A percentile compares a stretch with the other conserved stretches of the same genome.
Conservation (phyloP, 2,113 vertebrate genomes). For the Entelurus aequoreus region DNA sequence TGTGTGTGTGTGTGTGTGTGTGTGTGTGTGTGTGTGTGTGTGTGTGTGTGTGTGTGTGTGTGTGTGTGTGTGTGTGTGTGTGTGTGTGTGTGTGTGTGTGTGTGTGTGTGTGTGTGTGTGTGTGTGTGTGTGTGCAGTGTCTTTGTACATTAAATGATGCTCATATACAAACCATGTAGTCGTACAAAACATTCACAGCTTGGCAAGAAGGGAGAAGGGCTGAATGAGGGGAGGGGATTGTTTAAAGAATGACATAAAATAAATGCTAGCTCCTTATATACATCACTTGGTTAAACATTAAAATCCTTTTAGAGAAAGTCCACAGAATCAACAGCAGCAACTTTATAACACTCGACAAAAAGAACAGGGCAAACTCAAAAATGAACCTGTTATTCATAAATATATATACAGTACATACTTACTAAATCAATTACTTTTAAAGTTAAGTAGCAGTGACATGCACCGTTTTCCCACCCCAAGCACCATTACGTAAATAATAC, state of each 20-base stretch:
- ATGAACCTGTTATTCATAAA: slow-evolving; percentile 14
- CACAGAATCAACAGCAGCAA: slow-evolving; percentile 16
- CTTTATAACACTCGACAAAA: slow-evolving; percentile 15
- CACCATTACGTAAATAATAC: slow-evolving; percentile 20
- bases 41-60: slow-evolving; percentile 43
- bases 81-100: slow-evolving; percentile 21
- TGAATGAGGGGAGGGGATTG: not conserved
- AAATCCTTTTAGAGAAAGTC: slow-evolving; percentile 1
- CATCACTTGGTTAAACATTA: not conserved
- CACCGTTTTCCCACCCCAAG: slow-evolving; percentile 21
- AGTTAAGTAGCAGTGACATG: slow-evolving; percentile 32
- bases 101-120: slow-evolving; percentile 31
- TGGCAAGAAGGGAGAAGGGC: slow-evolving; percentile 8
- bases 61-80: slow-evolving; percentile 21
- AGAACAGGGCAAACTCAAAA: slow-evolving; percentile 29
- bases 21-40: slow-evolving; percentile 34
- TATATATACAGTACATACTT: slow-evolving; percentile 50
- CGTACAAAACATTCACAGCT: slow-evolving; percentile 68
- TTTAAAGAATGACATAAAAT: slow-evolving; percentile 7
- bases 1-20: slow-evolving; percentile 32
- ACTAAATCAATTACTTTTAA: slow-evolving; percentile 23
- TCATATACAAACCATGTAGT: slow-evolving; percentile 66
- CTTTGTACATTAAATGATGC: slow-evolving; percentile 53
- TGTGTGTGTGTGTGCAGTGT: slow-evolving; percentile 38
- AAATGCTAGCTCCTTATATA: slow-evolving; percentile 4